Conservation (phyloP, 2,113 vertebrate genomes). For the Antidorcas marsupialis region DNA sequence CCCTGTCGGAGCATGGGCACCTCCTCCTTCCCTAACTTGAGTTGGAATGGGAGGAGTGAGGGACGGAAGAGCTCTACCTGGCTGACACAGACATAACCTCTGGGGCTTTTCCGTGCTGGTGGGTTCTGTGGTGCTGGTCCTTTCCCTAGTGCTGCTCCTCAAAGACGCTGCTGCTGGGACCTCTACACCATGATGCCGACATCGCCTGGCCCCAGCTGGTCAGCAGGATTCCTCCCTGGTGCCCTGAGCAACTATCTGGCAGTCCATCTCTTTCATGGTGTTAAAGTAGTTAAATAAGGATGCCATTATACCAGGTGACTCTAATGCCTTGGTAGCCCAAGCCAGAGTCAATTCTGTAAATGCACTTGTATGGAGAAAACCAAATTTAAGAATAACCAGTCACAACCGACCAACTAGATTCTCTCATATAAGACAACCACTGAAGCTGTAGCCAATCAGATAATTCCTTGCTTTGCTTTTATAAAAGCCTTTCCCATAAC, state of each 20-base stretch:
- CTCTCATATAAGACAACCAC: neutral
- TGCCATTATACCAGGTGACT: neutral
- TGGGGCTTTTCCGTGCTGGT: neutral
- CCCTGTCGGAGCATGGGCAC: neutral
- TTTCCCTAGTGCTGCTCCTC: neutral
- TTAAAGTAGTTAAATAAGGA: neutral
- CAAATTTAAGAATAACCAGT: neutral
- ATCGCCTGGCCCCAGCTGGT: fast-evolving
- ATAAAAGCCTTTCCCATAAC: neutral
- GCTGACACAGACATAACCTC: neutral
- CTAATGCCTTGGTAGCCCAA: neutral
- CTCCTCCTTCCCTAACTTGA: neutral
- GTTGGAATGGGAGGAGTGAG: neutral
- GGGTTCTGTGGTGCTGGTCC: fast-evolving
- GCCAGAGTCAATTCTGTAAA: neutral
- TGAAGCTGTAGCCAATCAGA: neutral
- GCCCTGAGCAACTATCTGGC: too few relatives aligned
- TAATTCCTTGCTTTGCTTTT: neutral
- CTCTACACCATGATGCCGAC: neutral
- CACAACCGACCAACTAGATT: neutral
- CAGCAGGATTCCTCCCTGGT: neutral
- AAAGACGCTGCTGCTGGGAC: neutral
- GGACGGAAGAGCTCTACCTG: neutral
- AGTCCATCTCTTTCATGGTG: neutral
- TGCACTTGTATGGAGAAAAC: neutral